These are phyloP conservation scores for Puntigrus tetrazona DNA, from an alignment of 2,113 vertebrate genomes.

Conservation along the genomic window DNA sequence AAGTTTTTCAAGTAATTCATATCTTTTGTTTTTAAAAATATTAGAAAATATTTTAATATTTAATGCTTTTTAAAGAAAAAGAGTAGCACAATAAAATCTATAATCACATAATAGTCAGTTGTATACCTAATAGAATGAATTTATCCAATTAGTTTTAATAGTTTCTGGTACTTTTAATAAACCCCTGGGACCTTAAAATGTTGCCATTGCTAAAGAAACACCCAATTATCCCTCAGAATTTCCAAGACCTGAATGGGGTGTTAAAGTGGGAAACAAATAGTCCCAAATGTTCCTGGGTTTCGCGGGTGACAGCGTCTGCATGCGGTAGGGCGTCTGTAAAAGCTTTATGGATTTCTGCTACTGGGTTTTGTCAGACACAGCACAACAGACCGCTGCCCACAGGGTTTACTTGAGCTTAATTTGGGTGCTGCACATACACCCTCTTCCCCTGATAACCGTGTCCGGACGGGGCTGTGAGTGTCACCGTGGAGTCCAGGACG, in stretches of 20 bases:
- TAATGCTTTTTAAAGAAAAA: not conserved
- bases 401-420: constrained; percentile 18
- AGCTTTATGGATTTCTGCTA: constrained; percentile 25
- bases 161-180: not conserved
- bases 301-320: not conserved
- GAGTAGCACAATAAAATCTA: not conserved
- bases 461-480: not conserved
- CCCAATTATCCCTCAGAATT: not conserved
- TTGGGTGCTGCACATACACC: not conserved
- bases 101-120: not conserved
- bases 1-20: not conserved
- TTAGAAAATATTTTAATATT: not conserved
- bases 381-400: not conserved
- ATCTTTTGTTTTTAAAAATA: not conserved
- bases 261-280: constrained; percentile 4
- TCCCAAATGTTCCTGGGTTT: not conserved
- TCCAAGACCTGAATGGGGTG: not conserved
- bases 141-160: not conserved
- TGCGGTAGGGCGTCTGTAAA: not conserved
- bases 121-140: not conserved
- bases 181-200: not conserved
- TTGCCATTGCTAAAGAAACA: not conserved
- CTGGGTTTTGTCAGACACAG: constrained; percentile 10
- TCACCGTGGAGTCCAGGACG: not conserved
- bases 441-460: not conserved